These are phyloP conservation scores for Ammodytes marinus DNA, from an alignment of 2,113 vertebrate species.

Conservation along the genomic window DNA sequence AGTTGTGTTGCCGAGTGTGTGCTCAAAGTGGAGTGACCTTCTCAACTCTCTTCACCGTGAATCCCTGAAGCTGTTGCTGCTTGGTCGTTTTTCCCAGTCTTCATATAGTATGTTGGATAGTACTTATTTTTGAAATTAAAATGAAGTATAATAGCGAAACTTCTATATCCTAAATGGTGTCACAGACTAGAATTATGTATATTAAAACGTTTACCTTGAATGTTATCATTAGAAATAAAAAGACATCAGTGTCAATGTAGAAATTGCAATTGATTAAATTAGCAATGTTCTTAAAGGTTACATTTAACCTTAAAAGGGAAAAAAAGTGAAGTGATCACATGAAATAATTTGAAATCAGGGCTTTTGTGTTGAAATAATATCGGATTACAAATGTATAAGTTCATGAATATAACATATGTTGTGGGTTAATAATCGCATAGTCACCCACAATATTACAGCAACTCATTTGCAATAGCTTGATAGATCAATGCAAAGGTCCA, in stretches of 20 bases:
- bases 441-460: not conserved
- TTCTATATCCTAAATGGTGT: not conserved
- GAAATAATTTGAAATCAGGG: not conserved
- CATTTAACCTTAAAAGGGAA: not conserved
- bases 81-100: conserved; percentile 73
- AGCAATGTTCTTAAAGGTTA: not conserved
- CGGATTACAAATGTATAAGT: not conserved
- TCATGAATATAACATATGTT: not conserved
- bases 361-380: not conserved
- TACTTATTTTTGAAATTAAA: conserved; percentile 1
- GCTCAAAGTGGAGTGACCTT: conserved; percentile 92
- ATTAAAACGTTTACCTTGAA: not conserved
- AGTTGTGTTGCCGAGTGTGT: conserved; percentile 90
- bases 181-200: not conserved
- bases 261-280: not conserved
- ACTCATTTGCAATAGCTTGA: not conserved
- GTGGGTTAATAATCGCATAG: not conserved
- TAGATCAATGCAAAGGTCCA: not conserved
- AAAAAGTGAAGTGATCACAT: not conserved
- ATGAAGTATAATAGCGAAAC: not conserved
- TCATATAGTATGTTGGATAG: conserved; percentile 14
- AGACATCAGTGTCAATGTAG: not conserved
- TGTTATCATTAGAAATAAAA: not conserved
- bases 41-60: conserved; percentile 87
- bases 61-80: conserved; percentile 85